phyloP scores from a whole-genome alignment of 2,888 invertebrate genomes.

The Alloplasta piceator region DNA sequence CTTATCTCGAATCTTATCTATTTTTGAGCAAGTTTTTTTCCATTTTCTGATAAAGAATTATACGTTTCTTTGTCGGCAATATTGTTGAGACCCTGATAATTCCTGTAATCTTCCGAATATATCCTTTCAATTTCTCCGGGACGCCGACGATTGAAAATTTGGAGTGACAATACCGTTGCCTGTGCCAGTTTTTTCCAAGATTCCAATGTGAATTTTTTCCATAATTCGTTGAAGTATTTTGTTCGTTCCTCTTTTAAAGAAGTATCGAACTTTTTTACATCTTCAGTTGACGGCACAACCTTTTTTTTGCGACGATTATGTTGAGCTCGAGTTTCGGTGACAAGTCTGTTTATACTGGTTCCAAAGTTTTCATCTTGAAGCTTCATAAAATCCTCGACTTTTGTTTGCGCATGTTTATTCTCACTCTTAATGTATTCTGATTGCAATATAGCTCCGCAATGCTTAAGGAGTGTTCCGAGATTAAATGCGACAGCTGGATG shows the following conservation, averaged over 20 bases:
- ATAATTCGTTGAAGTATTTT: constrained; percentile 28
- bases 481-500: constrained; percentile 52
- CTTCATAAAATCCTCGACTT: constrained; percentile 52
- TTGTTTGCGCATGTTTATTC: constrained; percentile 17
- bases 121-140: too few species aligned
- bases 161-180: constrained; percentile 58
- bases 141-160: constrained; percentile 50
- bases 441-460: constrained; percentile 53
- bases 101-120: too few species aligned
- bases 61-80: too few species aligned
- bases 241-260: constrained; percentile 41
- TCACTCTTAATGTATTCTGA: constrained; percentile 52
- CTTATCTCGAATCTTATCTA: too few species aligned
- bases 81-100: too few species aligned
- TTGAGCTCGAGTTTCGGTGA: constrained; percentile 46
- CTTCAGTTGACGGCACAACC: constrained; percentile 52
- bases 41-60: too few species aligned
- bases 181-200: constrained; percentile 65
- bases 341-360: constrained; percentile 49
- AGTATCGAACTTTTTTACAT: constrained; percentile 53
- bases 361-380: constrained; percentile 42
- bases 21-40: too few species aligned
- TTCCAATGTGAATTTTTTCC: constrained; percentile 32
- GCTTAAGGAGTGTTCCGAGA: constrained; percentile 57
- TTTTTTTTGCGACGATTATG: constrained; percentile 54